Evolutionary conservation across 2,113 vertebrate species (phyloP).

Genomic region (Helogale parvula): DNA sequence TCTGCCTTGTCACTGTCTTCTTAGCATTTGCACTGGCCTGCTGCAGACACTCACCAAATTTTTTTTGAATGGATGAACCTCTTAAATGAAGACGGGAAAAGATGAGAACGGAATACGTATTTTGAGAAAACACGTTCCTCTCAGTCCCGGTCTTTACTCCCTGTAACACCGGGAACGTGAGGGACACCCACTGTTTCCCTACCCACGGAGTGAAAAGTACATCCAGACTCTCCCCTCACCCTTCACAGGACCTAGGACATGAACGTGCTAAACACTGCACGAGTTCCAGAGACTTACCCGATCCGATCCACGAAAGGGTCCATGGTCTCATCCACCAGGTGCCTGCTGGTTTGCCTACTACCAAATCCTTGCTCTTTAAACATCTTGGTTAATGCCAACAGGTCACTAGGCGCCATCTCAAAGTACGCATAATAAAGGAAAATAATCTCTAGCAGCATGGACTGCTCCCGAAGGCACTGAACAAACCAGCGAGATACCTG

Average conservation of each 20-base stretch:
- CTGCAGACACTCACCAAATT: neutral
- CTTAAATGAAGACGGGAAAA: neutral
- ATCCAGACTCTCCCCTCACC: neutral
- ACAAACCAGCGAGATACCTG: constrained; percentile 97
- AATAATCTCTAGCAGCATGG: constrained; percentile 96
- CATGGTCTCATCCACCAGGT: constrained; percentile 96
- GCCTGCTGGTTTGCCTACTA: constrained; percentile 94
- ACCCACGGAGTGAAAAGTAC: neutral
- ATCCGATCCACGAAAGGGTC: constrained; percentile 95
- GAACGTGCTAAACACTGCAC: neutral
- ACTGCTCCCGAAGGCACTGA: constrained; percentile 96
- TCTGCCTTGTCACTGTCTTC: neutral
- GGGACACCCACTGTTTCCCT: neutral
- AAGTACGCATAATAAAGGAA: constrained; percentile 98
- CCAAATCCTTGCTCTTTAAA: constrained; percentile 98
- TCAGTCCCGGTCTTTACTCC: neutral
- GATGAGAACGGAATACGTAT: neutral
- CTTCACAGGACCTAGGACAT: neutral
- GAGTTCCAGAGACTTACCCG: constrained; percentile 87
- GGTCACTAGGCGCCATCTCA: constrained; percentile 93
- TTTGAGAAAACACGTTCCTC: neutral
- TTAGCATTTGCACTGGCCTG: neutral
- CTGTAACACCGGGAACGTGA: neutral
- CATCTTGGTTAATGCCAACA: constrained; percentile 92
- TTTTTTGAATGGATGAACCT: neutral